A percentile compares a stretch with the other conserved stretches of the same genome.
Evolutionary conservation across 2,888 invertebrate species (phyloP).

Genomic region (Cremastinae sp.): DNA sequence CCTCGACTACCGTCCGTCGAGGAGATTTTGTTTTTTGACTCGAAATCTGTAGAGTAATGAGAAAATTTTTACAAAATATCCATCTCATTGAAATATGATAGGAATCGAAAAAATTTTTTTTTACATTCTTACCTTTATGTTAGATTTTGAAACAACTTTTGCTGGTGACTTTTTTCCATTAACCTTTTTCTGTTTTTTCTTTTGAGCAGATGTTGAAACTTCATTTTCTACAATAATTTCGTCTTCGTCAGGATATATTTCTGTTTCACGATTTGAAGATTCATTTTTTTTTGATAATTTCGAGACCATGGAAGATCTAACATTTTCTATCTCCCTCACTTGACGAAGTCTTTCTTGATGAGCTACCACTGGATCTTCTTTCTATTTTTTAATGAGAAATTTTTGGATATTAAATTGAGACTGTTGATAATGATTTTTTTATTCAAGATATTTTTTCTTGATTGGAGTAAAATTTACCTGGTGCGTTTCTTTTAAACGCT

Average conservation of each 20-base stretch:
- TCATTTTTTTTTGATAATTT: constrained; percentile 66
- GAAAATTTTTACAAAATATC: neutral
- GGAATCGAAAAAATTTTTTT: neutral
- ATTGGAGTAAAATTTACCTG: constrained; percentile 68
- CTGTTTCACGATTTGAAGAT: constrained; percentile 30
- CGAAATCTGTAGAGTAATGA: constrained; percentile 41
- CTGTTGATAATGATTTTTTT: neutral
- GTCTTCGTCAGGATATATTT: constrained; percentile 47
- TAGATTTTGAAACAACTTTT: constrained; percentile 62
- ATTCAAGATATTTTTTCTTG: constrained; percentile 11
- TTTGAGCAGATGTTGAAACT: constrained; percentile 32
- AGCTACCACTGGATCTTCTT: constrained; percentile 62
- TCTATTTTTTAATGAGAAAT: constrained; percentile 57
- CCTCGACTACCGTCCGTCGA: constrained; percentile 28
- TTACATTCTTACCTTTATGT: constrained; percentile 56
- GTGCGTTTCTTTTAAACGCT: constrained; percentile 71
- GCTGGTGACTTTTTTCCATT: constrained; percentile 64
- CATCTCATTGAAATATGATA: neutral
- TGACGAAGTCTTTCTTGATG: constrained; percentile 71
- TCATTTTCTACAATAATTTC: constrained; percentile 33
- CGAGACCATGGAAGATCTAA: constrained; percentile 79
- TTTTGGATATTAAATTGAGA: neutral
- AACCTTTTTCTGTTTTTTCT: constrained; percentile 56
- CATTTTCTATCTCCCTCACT: constrained; percentile 80
- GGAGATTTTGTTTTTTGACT: constrained; percentile 52